Evolutionary conservation across 1,140 invertebrate genomes (phyloP).

Genomic region (Scaptomyza pallida): DNA sequence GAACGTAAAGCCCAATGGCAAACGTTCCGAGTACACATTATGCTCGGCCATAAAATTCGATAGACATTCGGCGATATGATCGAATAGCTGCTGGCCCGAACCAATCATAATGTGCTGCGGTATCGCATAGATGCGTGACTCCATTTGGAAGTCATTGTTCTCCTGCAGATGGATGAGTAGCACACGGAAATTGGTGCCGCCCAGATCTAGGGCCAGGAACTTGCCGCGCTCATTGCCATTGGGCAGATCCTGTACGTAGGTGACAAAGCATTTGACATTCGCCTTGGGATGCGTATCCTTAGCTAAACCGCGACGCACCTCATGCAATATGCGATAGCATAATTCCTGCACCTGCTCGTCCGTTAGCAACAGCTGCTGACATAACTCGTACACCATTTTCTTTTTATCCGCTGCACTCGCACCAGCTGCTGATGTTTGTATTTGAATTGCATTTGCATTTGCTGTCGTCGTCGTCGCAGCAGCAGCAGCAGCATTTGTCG

Average conservation of each 20-base stretch:
- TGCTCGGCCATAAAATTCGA: conserved; percentile 96
- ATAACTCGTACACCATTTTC: conserved; percentile 92
- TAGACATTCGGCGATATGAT: conserved; percentile 99
- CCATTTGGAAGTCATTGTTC: conserved; percentile 94
- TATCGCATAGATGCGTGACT: conserved; percentile 98
- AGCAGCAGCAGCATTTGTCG: conserved; percentile 46
- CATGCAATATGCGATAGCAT: conserved; percentile 90
- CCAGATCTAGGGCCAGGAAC: conserved; percentile 98
- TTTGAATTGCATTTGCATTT: conserved; percentile 52
- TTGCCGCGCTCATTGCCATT: conserved; percentile 98
- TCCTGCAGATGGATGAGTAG: conserved; percentile 95
- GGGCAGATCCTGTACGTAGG: conserved; percentile 98
- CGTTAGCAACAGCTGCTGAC: conserved; percentile 92
- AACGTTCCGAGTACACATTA: conserved; percentile 89
- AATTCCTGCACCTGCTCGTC: conserved; percentile 92
- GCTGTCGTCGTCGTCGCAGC: conserved; percentile 31
- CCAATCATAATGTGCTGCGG: conserved; percentile 98
- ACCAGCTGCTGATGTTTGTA: conserved; percentile 49
- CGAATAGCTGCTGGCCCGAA: conserved; percentile 94
- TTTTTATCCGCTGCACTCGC: conserved; percentile 78
- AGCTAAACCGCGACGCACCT: conserved; percentile 92
- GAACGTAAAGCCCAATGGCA: conserved; percentile 99
- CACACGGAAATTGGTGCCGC: conserved; percentile 99
- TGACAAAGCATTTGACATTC: conserved; percentile 95
- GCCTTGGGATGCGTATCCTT: conserved; percentile 91